Base-by-base conservation (phyloP, 2,797 vertebrate species). In the Danio jaintianensis region DNA sequence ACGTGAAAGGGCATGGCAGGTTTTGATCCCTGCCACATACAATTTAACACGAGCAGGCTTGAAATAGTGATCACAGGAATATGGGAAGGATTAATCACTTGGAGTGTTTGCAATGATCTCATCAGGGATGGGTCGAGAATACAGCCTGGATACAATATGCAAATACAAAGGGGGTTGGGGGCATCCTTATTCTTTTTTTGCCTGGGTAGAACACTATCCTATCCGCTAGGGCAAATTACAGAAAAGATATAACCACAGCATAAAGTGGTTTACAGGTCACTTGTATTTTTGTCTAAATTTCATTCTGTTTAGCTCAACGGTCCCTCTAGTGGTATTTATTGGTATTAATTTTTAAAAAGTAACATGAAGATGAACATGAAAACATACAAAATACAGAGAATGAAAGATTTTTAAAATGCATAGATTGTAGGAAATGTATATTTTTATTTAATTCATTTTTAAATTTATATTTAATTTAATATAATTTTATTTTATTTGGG, bases 241-340 rank as follows among this genome's bases (percentile, higher is more conserved):
- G 15, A 22, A 56, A 45, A 77, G 10, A 8, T 47, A 55, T 18
- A 13, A 4, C 9, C 52, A 55, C 18, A 4, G 63, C 4, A 38
- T 2, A 16, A 56, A 20, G 18, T 47, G 62, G 18, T 66, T 29
- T 55, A 42, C 12, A 0, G 18, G 18, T 56, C 36, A 20, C 59
- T 42, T 63, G 53, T 1, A 53, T 74, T 61, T 13, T 9, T 5
- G 10, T 10, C 29, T 12, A 56, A 47, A 45, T 56, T 9, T 43
- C 6, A 13, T 45, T 56, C 20, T 15, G n/a, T 61, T 52, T 52
- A 47, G 55, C 56, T 79, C 76, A 70, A 20, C 9, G 61, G 43
- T n/a, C 55, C 76, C 76, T 79, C 76, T 79, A 50, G 66, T 70
- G 76, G 36, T 18, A 16, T 22, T 42, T 52, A 52, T 12, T 43